Evolutionary conservation across 1,140 invertebrate species (phyloP), one percentile per base, ranked within the genome.

Genomic region (Rhysida immarginata): DNA sequence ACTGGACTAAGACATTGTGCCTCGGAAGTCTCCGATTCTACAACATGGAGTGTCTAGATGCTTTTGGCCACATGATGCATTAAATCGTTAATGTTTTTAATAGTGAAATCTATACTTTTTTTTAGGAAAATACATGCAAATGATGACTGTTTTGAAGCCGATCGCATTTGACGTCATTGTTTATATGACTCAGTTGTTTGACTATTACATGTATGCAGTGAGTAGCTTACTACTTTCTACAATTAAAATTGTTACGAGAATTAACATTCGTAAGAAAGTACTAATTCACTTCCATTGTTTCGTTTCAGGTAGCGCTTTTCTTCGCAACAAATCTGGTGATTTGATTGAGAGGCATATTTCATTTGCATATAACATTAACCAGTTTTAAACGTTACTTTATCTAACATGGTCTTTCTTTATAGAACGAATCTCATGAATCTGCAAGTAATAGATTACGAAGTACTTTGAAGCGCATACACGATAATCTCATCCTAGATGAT

Each of bases 161-260:
- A 94, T 97, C 55, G 85, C 93, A 0, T 82, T 87, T 63, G 87
- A 94, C 70, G 90, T 97, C 3, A 81, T 96, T 14, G 77, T 81
- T 59, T 83, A 84, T 58, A 90, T 97, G 78, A 85, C 86, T 62
- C 88, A 98, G 64, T 75, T 99, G 48, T 94, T 95, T 70, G 93
- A 99, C 63, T 92, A 91, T 66, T 98, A 96, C 70, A 81, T 94
- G 45, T 93, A 87, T 68, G 78, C 87, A 0, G 87, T 74, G 59
- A 61, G 60, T 58, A n/a, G n/a, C n/a, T n/a, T n/a, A n/a, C n/a
- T n/a, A n/a, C n/a, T n/a, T n/a, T n/a, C n/a, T n/a, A n/a, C n/a
- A n/a, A n/a, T n/a, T n/a, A n/a, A n/a, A n/a, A n/a, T n/a, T n/a
- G n/a, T n/a, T n/a, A n/a, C n/a, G n/a, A n/a, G n/a, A n/a, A n/a